These are phyloP conservation scores for Anseranas semipalmata DNA, from an alignment of 2,113 vertebrate genomes.

Conservation along the genomic window DNA sequence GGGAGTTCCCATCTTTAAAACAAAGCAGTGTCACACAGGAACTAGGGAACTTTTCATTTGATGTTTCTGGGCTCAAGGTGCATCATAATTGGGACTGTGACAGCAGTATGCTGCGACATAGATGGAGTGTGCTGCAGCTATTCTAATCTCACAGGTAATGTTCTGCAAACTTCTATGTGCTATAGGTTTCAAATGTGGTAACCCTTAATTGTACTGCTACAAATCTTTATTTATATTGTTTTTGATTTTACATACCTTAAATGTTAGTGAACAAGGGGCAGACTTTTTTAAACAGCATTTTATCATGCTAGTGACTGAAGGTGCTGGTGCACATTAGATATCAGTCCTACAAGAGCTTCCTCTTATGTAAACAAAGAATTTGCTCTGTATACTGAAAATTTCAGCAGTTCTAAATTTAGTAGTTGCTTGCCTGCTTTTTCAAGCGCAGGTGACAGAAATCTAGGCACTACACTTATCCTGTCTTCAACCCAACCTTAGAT, in stretches of 20 bases:
- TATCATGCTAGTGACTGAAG: background rate
- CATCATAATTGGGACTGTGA: background rate
- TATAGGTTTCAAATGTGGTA: background rate
- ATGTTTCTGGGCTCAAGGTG: background rate
- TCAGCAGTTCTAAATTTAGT: background rate
- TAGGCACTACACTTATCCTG: background rate
- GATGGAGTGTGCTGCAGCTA: rapidly evolving
- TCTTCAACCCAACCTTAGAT: background rate
- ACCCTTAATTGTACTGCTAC: background rate
- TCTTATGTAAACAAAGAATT: background rate
- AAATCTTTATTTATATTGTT: background rate
- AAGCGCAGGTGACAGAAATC: background rate
- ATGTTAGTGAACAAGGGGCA: background rate
- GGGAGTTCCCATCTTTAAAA: background rate
- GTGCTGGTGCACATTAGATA: background rate
- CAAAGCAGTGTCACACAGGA: background rate
- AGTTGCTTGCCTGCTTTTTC: background rate
- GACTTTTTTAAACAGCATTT: background rate
- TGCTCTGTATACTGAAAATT: background rate
- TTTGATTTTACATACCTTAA: background rate
- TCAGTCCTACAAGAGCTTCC: background rate
- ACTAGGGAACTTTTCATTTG: background rate
- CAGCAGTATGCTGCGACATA: background rate
- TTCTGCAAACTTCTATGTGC: background rate
- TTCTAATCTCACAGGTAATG: background rate